Evolutionary conservation across 2,113 vertebrate species (phyloP), one percentile per base, ranked within the genome.

Genomic region (Labrus mixtus): DNA sequence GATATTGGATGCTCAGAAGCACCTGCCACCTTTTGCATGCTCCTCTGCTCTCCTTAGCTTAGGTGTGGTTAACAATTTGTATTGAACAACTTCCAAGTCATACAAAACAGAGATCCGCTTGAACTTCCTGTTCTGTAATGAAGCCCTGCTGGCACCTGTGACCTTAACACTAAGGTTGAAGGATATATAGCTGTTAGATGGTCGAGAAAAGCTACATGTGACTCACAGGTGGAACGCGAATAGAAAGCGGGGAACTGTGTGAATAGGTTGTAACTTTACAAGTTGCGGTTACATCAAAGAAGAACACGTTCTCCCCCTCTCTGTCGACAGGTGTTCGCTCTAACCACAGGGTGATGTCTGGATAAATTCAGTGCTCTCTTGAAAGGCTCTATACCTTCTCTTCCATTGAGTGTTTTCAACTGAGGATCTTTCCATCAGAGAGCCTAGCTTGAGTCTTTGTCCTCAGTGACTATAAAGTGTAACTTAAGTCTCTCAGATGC

Each of bases 401-500:
- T 36, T 10, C 63, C 68, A 19, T 22, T 23, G 11, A 41, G 46
- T 55, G 15, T n/a, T 68, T 55, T 63, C 61, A 74, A 19, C 46
- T 8, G 3, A 50, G 20, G 9, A 75, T 73, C 41, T 37, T 37
- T 68, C 48, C n/a, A 43, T 65, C 61, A 76, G 63, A 76, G 82
- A 86, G 74, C 78, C 75, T 15, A 55, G 60, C 71, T 74, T 11
- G 1, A 57, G 43, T 60, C 84, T 88, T 91, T 92, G 90, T 91
- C 55, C 73, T 81, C 29, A 0, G 10, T 17, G 73, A 78, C 82
- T 68, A 81, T 85, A 87, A 91, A 90, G 83, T 78, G 88, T 83
- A 92, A 91, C 69, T 84, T 65, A 56, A 89, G 81, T 86, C 84
- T 87, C 82, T 81, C 87, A 87, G 67, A 90, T 90, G 89, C 87